phyloP scores from a whole-genome alignment of 2,113 vertebrate genomes.

The Mastomys natalensis region DNA sequence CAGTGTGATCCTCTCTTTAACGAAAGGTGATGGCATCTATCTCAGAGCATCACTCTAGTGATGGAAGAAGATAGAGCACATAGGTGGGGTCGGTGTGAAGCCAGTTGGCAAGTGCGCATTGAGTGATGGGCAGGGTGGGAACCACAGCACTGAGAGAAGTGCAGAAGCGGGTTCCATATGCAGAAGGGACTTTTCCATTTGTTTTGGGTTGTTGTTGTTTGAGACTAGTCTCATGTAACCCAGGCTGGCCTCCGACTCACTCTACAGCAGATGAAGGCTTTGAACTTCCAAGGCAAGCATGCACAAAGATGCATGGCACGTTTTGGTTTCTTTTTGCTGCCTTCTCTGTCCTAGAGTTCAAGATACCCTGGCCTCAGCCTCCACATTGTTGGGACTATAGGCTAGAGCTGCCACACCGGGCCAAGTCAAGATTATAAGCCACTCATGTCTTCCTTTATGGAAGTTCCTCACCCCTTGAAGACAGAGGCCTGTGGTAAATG shows the following conservation, averaged over 20 bases:
- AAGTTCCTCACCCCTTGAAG: not conserved
- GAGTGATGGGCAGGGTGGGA: too few relatives aligned
- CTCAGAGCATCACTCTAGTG: not conserved
- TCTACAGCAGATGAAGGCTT: not conserved
- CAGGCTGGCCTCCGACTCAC: not conserved
- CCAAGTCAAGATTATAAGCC: not conserved
- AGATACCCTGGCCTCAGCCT: not conserved
- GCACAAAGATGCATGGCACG: not conserved
- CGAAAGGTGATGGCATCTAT: not conserved
- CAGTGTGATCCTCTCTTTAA: slow-evolving; percentile 12
- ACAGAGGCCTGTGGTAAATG: not conserved
- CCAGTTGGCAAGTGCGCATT: not conserved
- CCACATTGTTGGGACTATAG: too few relatives aligned
- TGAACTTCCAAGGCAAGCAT: too few relatives aligned
- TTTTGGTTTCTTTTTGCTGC: not conserved
- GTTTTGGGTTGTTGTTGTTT: not conserved
- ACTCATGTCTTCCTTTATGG: not conserved
- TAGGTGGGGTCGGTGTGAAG: not conserved
- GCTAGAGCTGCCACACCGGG: not conserved
- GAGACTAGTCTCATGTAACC: not conserved
- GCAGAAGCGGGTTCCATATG: not conserved
- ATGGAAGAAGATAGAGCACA: not conserved
- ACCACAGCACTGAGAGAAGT: not conserved
- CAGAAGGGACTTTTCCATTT: not conserved
- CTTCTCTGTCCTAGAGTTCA: not conserved